A percentile compares a stretch with the other conserved stretches of the same genome.
Evolutionary conservation across 2,113 vertebrate genomes (phyloP).

Genomic region (Zingel zingel): DNA sequence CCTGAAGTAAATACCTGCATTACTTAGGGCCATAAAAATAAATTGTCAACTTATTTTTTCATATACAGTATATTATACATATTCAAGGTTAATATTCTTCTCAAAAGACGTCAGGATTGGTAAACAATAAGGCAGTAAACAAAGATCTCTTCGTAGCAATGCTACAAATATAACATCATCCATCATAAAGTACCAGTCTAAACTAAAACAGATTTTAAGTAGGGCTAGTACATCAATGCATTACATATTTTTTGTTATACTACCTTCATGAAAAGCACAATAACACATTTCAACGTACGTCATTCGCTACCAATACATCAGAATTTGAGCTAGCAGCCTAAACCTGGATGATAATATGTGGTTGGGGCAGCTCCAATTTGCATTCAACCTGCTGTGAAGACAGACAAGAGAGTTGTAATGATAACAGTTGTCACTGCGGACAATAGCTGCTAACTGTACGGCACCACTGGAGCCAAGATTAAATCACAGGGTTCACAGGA

Average conservation of each 20-base stretch:
- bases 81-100: not conserved
- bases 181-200: not conserved
- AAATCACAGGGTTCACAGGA: conserved; percentile 43
- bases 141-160: not conserved
- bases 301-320: not conserved
- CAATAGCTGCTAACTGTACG: conserved; percentile 49
- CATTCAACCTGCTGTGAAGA: conserved; percentile 1
- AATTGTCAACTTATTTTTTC: not conserved
- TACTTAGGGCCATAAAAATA: no score
- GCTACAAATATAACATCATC: not conserved
- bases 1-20: not conserved
- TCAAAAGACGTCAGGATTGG: not conserved
- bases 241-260: not conserved
- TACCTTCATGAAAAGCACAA: not conserved
- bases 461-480: conserved; percentile 53
- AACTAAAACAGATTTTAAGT: not conserved
- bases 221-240: not conserved
- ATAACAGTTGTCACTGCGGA: conserved; percentile 34
- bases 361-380: not conserved
- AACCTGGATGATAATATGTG: not conserved
- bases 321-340: not conserved
- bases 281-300: not conserved
- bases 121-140: not conserved
- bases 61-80: not conserved
- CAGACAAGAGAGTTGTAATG: conserved; percentile 52